Evolutionary conservation across 1,140 invertebrate species (phyloP).

Genomic region (Paraescarpia echinospica): DNA sequence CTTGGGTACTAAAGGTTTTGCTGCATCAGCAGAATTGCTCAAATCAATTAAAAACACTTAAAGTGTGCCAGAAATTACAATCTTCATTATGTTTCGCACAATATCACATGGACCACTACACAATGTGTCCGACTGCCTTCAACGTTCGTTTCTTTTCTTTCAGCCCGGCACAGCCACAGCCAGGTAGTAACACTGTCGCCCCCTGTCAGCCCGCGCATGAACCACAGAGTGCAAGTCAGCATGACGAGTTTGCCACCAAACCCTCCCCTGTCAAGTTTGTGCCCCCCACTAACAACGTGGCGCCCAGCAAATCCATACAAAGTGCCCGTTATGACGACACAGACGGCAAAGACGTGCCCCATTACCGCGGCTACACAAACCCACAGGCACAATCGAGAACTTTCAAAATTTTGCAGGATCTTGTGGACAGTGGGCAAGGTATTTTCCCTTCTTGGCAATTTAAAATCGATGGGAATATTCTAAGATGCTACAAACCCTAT

Average conservation of each 20-base stretch:
- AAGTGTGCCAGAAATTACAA: background rate
- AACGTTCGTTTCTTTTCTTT: background rate
- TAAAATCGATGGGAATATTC: background rate
- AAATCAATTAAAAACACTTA: too few species aligned
- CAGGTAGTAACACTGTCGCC: background rate
- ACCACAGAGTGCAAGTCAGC: background rate
- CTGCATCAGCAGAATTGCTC: too few species aligned
- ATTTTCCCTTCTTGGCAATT: conserved; percentile 16
- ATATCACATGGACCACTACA: background rate
- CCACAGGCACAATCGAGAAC: conserved; percentile 47
- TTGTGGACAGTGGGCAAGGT: conserved; percentile 55
- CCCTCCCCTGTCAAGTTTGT: conserved; percentile 22
- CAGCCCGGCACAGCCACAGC: background rate
- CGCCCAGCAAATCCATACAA: background rate
- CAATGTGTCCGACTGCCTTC: background rate
- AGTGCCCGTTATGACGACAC: conserved; percentile 24
- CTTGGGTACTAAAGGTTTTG: too few species aligned
- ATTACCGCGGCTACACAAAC: conserved; percentile 58
- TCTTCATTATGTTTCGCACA: background rate
- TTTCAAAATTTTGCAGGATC: conserved; percentile 54
- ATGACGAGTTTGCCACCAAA: conserved; percentile 9
- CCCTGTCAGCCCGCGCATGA: background rate
- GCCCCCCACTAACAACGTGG: background rate
- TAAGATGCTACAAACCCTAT: background rate
- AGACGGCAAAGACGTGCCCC: conserved; percentile 10